phyloP scores from a whole-genome alignment of 2,888 invertebrate species.

The Xestia ashworthii region DNA sequence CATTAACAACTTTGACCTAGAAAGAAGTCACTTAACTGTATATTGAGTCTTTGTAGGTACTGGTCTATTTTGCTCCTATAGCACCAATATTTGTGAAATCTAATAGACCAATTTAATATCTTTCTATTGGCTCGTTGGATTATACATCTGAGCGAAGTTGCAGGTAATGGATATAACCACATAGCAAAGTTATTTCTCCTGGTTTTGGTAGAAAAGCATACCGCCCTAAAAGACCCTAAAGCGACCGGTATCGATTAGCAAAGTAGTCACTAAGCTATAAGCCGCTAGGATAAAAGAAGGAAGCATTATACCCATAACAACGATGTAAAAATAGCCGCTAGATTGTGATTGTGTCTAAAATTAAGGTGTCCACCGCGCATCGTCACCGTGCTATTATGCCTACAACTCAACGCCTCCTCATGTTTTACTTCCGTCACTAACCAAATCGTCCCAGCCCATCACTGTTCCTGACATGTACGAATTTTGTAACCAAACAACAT shows the following conservation, averaged over 20 bases:
- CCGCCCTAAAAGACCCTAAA: conserved; percentile 1
- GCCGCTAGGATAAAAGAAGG: conserved; percentile 1
- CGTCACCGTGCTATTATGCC: conserved; percentile 1
- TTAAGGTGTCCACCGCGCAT: conserved; percentile 36
- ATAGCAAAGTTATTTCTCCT: background rate
- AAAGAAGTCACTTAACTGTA: background rate
- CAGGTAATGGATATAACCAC: background rate
- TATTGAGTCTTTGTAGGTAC: background rate
- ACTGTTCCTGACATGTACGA: background rate
- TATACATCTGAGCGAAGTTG: background rate
- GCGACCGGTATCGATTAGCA: conserved; percentile 2
- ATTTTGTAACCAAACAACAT: background rate
- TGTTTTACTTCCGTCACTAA: conserved; percentile 32
- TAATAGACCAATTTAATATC: background rate
- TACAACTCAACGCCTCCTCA: conserved; percentile 27
- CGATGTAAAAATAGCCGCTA: conserved; percentile 31
- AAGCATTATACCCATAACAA: conserved; percentile 15
- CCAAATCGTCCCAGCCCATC: background rate
- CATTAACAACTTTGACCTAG: background rate
- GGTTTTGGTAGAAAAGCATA: background rate
- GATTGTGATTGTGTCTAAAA: conserved; percentile 35
- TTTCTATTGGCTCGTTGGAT: background rate
- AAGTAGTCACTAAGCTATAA: background rate
- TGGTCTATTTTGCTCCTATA: background rate
- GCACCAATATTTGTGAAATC: background rate